These are phyloP conservation scores for Tapirus terrestris DNA, from an alignment of 2,113 vertebrate species.

Conservation along the genomic window DNA sequence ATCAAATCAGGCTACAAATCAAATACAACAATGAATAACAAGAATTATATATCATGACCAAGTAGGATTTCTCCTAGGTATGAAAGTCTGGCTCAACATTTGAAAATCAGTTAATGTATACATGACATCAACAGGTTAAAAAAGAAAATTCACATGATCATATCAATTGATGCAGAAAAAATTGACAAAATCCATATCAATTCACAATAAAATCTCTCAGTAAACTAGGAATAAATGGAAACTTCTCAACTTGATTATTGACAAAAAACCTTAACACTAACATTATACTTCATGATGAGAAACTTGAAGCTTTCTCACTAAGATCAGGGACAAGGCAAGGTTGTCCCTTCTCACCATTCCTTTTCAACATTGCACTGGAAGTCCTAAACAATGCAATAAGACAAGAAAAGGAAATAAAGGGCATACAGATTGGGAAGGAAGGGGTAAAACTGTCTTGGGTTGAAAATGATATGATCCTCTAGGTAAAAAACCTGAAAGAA, in stretches of 20 bases:
- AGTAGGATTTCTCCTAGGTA: background rate
- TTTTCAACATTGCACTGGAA: background rate
- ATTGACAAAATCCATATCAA: background rate
- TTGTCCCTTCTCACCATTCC: background rate
- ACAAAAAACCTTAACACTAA: background rate
- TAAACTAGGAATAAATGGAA: background rate
- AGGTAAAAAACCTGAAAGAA: background rate
- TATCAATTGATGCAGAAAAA: background rate
- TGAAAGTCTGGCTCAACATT: background rate
- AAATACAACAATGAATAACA: too few relatives aligned
- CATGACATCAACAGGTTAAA: background rate
- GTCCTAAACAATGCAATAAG: background rate
- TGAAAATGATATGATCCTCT: background rate
- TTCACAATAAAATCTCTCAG: background rate
- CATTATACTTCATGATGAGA: background rate
- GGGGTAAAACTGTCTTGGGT: background rate
- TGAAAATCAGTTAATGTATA: background rate
- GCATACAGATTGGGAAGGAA: background rate
- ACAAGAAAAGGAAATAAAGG: background rate
- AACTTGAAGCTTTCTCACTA: background rate
- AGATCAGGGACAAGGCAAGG: background rate
- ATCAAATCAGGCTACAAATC: too few relatives aligned
- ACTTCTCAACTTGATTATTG: background rate
- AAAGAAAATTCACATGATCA: background rate
- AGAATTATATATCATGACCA: too few relatives aligned